Percentiles rank a stretch among this genome's conserved stretches.
These are phyloP conservation scores for Polyploca ridens DNA, from an alignment of 2,888 invertebrate species.

Conservation along the genomic window DNA sequence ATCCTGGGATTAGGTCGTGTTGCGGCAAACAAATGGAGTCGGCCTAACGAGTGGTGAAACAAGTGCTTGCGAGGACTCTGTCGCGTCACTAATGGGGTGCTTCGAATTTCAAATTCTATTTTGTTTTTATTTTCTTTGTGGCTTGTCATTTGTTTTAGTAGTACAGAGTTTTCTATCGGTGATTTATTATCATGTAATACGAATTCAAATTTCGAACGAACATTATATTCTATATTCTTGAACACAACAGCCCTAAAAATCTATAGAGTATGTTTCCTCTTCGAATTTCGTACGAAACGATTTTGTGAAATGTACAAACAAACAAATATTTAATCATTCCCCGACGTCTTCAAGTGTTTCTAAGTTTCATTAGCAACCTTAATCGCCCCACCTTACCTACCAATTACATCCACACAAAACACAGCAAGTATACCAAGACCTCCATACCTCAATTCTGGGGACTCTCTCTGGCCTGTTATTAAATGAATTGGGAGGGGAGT, in stretches of 20 bases:
- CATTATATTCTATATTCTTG: no score
- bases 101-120: constrained; percentile 68
- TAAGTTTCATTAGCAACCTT: constrained; percentile 55
- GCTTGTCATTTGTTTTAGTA: constrained; percentile 13
- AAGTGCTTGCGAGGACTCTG: constrained; percentile 52
- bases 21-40: constrained; percentile 81
- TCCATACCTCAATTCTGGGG: constrained; percentile 13
- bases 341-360: constrained; percentile 48
- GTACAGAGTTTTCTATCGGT: no score
- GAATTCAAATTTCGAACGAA: no score
- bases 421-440: constrained; percentile 29
- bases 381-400: constrained; percentile 55
- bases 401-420: constrained; percentile 28
- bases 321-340: constrained; percentile 46
- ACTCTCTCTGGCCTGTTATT: neutral
- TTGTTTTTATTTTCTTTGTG: constrained; percentile 36
- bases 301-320: constrained; percentile 13
- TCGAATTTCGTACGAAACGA: neutral
- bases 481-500: neutral
- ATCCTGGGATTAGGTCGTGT: constrained; percentile 79
- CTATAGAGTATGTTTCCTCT: no score
- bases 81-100: constrained; percentile 64
- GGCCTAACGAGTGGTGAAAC: constrained; percentile 68
- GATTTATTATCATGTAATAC: no score
- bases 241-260: no score